phyloP scores from a whole-genome alignment of 1,140 invertebrate species.

The Nasonia giraulti region DNA sequence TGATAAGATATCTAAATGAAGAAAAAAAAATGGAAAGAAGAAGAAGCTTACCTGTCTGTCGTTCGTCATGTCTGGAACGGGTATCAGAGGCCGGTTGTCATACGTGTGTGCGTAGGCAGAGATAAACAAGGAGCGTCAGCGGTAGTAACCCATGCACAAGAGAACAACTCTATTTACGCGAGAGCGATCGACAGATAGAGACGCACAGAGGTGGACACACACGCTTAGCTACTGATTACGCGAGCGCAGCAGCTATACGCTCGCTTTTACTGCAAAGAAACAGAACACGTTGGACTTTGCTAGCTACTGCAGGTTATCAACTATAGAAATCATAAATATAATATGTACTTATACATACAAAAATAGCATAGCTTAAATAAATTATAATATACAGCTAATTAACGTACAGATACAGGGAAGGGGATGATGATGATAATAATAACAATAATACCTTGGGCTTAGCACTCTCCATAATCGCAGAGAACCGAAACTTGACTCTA shows the following conservation, averaged over 20 bases:
- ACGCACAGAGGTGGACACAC: neutral
- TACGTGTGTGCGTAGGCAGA: constrained; percentile 14
- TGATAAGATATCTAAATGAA: neutral
- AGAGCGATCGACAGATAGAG: neutral
- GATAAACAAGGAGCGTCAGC: constrained; percentile 11
- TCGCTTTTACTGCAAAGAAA: neutral
- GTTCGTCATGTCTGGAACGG: constrained; percentile 68
- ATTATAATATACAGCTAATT: neutral
- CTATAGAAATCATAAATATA: neutral
- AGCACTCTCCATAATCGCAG: neutral
- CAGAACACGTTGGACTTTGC: neutral
- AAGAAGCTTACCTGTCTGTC: constrained; percentile 69
- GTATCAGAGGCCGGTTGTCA: constrained; percentile 39
- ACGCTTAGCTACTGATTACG: neutral
- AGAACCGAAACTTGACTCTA: neutral
- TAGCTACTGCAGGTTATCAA: neutral
- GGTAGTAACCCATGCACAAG: constrained; percentile 63
- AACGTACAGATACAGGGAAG: neutral
- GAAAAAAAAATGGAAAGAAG: neutral
- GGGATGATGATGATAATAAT: neutral
- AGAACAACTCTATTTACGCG: constrained; percentile 50
- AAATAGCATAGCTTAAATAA: neutral
- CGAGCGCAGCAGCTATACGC: neutral
- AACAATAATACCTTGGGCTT: constrained; percentile 13
- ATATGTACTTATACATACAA: neutral